Percentiles rank a stretch among this genome's conserved stretches.
These are phyloP conservation scores for Trachops cirrhosus DNA, from an alignment of 2,797 vertebrate species.

Conservation along the genomic window DNA sequence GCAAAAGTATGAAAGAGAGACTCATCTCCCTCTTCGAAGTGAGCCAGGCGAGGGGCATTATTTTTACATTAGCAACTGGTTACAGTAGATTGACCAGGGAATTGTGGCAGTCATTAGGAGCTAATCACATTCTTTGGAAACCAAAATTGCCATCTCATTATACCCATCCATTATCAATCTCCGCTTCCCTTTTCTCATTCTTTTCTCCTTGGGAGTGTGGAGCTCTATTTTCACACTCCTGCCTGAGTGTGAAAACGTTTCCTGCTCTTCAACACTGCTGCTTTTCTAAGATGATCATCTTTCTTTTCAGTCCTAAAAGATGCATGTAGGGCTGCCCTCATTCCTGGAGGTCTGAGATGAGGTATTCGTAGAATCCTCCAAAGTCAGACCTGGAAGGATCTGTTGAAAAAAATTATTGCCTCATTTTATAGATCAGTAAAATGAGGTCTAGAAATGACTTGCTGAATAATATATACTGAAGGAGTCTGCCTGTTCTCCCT, in stretches of 20 bases:
- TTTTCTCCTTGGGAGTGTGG: neutral
- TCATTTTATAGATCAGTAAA: neutral
- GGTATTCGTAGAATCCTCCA: neutral
- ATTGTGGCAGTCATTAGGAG: slow-evolving; percentile 78
- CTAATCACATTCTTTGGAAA: slow-evolving; percentile 77
- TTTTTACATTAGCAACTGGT: slow-evolving; percentile 78
- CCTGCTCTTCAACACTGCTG: neutral
- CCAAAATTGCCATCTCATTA: slow-evolving; percentile 69
- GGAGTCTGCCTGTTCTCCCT: neutral
- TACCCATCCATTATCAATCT: slow-evolving; percentile 68
- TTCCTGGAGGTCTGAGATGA: neutral
- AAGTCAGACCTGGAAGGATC: neutral
- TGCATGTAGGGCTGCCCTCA: neutral
- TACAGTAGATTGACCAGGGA: slow-evolving; percentile 81
- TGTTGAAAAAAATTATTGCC: neutral
- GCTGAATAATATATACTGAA: neutral
- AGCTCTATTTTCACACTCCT: slow-evolving; percentile 53
- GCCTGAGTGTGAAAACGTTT: neutral
- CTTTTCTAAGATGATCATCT: neutral
- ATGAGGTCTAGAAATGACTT: neutral
- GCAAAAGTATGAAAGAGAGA: slow-evolving; percentile 74
- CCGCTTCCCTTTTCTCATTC: neutral
- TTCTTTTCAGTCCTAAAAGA: neutral
- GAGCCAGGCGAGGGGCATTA: slow-evolving; percentile 73
- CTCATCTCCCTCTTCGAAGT: slow-evolving; percentile 83